Evolutionary conservation across 1,140 invertebrate genomes (phyloP).

Genomic region (Pentalonia nigronervosa): DNA sequence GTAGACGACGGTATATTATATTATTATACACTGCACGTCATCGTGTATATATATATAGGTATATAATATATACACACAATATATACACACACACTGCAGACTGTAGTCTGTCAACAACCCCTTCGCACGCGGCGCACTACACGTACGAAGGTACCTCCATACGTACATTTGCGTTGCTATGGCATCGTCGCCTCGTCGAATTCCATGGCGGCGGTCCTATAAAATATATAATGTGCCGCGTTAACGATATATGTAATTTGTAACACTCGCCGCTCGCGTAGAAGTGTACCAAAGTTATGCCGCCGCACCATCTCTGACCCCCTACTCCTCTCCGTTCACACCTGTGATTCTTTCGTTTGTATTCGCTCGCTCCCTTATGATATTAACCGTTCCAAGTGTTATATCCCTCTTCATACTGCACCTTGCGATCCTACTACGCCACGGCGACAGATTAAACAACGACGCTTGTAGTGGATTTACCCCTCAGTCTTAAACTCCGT

Average conservation of each 20-base stretch:
- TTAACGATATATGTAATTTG: constrained; percentile 44
- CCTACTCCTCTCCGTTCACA: no score
- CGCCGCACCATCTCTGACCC: neutral
- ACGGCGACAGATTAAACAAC: no score
- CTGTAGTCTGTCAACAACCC: constrained; percentile 41
- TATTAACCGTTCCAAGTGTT: neutral
- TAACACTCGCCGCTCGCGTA: no score
- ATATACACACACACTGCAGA: neutral
- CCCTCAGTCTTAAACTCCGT: no score
- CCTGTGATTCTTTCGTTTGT: neutral
- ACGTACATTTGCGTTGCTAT: constrained; percentile 15
- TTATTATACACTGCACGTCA: no score
- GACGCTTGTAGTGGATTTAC: no score
- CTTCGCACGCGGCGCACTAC: neutral
- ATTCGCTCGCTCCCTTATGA: neutral
- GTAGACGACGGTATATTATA: no score
- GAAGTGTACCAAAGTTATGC: neutral
- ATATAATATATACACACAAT: neutral
- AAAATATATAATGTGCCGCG: constrained; percentile 1
- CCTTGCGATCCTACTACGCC: no score
- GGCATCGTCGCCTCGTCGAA: neutral
- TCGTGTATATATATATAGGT: neutral
- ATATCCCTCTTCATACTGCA: neutral
- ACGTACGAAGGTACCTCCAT: neutral
- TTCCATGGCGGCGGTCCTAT: neutral